A percentile compares a stretch with the other conserved stretches of the same genome.
These are phyloP conservation scores for Campylomormyrus tamandua DNA, from an alignment of 2,113 vertebrate genomes.

Conservation along the genomic window DNA sequence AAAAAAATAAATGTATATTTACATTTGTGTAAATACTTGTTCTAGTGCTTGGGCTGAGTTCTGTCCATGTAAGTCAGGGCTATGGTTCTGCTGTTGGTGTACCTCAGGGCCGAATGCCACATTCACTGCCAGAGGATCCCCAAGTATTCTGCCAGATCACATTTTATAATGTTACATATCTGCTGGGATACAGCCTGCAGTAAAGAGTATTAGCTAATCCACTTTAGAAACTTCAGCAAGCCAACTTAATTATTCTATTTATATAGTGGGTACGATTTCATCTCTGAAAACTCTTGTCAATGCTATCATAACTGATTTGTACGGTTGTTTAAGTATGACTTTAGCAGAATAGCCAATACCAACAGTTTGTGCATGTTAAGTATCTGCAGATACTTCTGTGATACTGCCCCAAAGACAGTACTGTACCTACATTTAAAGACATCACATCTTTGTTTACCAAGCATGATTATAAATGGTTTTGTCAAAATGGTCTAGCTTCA, in stretches of 20 bases:
- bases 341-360: neutral
- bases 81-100: neutral
- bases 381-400: conserved; percentile 1
- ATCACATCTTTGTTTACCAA: neutral
- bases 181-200: conserved; percentile 33
- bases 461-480: conserved; percentile 9
- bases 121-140: conserved; percentile 41
- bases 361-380: conserved; percentile 5
- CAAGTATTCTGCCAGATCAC: conserved; percentile 45
- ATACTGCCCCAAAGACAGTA: neutral
- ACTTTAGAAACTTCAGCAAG: conserved; percentile 24
- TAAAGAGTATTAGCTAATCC: conserved; percentile 9
- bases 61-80: conserved; percentile 1
- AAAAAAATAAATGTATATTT: conserved; percentile 31
- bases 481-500: conserved; percentile 10
- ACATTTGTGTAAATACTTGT: conserved; percentile 23
- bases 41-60: conserved; percentile 28
- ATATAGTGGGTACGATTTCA: neutral
- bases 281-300: neutral
- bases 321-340: neutral
- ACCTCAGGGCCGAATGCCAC: neutral
- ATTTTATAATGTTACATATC: conserved; percentile 50
- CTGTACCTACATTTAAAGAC: neutral
- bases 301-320: conserved; percentile 19
- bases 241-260: conserved; percentile 5